Conservation (phyloP, 2,797 vertebrate species). For the Stomatorhinus walkeri region DNA sequence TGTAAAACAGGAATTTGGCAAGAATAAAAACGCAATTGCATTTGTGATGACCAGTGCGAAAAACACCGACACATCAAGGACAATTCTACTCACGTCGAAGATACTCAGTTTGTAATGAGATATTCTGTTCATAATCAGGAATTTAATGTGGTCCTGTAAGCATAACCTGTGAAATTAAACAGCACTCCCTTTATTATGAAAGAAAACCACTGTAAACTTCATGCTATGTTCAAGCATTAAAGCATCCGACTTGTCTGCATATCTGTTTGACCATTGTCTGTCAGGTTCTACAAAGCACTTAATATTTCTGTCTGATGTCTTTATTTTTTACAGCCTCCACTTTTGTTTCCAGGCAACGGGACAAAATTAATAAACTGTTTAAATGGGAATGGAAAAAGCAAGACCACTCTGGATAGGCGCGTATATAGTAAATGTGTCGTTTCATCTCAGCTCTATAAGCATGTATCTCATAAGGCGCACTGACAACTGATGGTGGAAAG, state of each 20-base stretch:
- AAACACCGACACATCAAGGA: background rate
- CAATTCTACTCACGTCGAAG: background rate
- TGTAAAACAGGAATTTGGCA: background rate
- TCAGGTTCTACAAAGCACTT: background rate
- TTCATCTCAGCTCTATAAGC: background rate
- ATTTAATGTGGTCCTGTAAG: background rate
- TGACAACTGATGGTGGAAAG: background rate
- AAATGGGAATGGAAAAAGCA: slow-evolving; percentile 1
- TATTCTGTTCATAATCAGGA: background rate
- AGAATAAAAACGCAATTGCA: background rate
- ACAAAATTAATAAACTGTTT: background rate
- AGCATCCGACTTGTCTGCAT: background rate
- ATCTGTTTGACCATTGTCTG: background rate
- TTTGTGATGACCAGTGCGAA: background rate
- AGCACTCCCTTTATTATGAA: background rate
- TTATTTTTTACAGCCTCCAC: background rate
- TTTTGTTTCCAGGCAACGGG: background rate
- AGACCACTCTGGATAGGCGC: background rate
- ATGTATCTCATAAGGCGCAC: background rate
- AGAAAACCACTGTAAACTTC: background rate
- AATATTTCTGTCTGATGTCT: background rate
- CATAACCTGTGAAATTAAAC: background rate
- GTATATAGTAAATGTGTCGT: background rate
- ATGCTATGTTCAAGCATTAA: background rate
- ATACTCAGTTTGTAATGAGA: background rate